phyloP scores from a whole-genome alignment of 1,140 invertebrate species.

The Muscidifurax raptorellus region DNA sequence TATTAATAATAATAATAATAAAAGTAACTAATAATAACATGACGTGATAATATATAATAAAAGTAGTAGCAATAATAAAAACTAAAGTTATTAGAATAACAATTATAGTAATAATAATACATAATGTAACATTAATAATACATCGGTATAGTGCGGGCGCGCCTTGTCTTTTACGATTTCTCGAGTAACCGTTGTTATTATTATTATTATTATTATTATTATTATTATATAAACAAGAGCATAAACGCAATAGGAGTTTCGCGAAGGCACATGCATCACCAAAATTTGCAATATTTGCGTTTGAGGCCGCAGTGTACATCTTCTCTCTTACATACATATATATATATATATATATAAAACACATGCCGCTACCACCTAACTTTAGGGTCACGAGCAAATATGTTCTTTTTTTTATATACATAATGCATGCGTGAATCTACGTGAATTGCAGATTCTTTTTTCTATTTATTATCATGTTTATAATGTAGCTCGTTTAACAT shows the following conservation, averaged over 20 bases:
- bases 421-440: constrained; percentile 27
- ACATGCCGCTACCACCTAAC: neutral
- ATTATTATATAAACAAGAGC: constrained; percentile 43
- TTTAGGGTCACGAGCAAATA: constrained; percentile 1
- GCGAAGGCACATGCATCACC: constrained; percentile 51
- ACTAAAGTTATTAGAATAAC: constrained; percentile 30
- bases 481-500: constrained; percentile 36
- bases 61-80: constrained; percentile 40
- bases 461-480: constrained; percentile 31
- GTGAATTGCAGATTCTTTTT: constrained; percentile 13
- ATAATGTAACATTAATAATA: constrained; percentile 73
- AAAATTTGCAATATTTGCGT: constrained; percentile 42
- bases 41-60: constrained; percentile 21
- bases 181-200: constrained; percentile 40
- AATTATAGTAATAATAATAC: constrained; percentile 60
- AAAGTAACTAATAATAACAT: constrained; percentile 19
- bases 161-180: neutral
- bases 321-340: constrained; percentile 22
- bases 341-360: neutral
- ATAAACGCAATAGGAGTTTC: constrained; percentile 51
- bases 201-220: constrained; percentile 10
- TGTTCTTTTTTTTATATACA: constrained; percentile 35
- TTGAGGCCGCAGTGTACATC: constrained; percentile 32
- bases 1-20: constrained; percentile 40
- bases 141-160: constrained; percentile 65